phyloP scores from a whole-genome alignment of 2,888 invertebrate genomes.

The Cheilosia variabilis region DNA sequence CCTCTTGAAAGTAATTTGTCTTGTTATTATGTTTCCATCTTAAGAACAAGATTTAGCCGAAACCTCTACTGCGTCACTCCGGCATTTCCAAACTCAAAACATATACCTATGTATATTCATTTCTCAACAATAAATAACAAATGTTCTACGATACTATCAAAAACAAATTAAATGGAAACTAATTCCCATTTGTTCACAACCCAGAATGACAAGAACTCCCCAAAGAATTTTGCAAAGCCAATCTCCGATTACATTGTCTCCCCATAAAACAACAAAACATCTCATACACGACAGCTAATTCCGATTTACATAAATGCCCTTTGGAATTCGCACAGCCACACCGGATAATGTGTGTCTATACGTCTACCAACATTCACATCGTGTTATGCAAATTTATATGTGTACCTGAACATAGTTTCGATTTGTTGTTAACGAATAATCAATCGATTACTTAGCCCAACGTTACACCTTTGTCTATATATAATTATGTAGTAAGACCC shows the following conservation, averaged over 20 bases:
- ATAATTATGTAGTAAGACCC: not conserved
- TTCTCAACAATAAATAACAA: conserved; percentile 48
- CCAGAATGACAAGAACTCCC: conserved; percentile 62
- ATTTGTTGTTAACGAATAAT: conserved; percentile 36
- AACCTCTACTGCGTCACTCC: conserved; percentile 18
- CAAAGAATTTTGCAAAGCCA: conserved; percentile 38
- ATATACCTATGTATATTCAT: not conserved
- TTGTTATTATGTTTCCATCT: not conserved
- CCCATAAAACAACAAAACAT: conserved; percentile 3
- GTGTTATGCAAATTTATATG: conserved; percentile 61
- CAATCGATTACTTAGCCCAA: conserved; percentile 56
- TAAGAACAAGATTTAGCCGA: not conserved
- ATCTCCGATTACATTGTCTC: conserved; percentile 21
- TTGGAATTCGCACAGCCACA: conserved; percentile 21
- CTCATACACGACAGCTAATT: conserved; percentile 41
- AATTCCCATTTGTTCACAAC: conserved; percentile 62
- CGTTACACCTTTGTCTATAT: conserved; percentile 8
- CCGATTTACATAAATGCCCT: conserved; percentile 62
- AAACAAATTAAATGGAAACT: conserved; percentile 66
- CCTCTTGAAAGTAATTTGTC: not conserved
- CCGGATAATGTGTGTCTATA: conserved; percentile 15
- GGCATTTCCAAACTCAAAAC: conserved; percentile 34
- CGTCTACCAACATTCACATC: conserved; percentile 33
- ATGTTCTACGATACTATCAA: conserved; percentile 33
- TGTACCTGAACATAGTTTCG: conserved; percentile 20